A percentile compares a stretch with the other conserved stretches of the same genome.
Conservation (phyloP, 1,140 invertebrate genomes). For the Diabrotica undecimpunctata region DNA sequence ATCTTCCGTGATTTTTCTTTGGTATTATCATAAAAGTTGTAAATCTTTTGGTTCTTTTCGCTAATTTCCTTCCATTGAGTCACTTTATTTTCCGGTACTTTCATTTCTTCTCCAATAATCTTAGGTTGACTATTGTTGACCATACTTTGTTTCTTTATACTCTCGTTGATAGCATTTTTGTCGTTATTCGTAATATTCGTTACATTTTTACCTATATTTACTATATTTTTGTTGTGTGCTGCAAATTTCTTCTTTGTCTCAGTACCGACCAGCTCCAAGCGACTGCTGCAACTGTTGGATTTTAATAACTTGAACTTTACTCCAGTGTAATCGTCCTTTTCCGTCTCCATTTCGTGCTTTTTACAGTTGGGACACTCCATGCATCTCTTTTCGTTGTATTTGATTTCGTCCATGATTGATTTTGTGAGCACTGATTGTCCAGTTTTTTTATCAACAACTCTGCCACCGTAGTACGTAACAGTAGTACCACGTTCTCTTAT, state of each 20-base stretch:
- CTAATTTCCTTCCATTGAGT: constrained; percentile 35
- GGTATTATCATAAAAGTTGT: constrained; percentile 37
- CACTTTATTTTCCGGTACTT: constrained; percentile 29
- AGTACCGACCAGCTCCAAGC: constrained; percentile 70
- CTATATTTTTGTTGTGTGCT: constrained; percentile 30
- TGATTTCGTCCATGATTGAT: constrained; percentile 66
- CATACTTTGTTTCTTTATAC: constrained; percentile 32
- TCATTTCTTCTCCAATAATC: constrained; percentile 42
- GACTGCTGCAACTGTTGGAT: constrained; percentile 79
- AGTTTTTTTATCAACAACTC: constrained; percentile 66
- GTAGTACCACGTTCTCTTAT: constrained; percentile 81
- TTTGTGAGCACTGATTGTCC: constrained; percentile 58
- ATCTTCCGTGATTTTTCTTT: constrained; percentile 53
- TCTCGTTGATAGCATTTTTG: constrained; percentile 47
- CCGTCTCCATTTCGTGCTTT: constrained; percentile 22
- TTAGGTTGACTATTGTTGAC: constrained; percentile 27
- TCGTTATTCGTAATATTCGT: constrained; percentile 32
- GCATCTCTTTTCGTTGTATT: constrained; percentile 50
- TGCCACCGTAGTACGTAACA: constrained; percentile 81
- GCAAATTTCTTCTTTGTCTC: constrained; percentile 43
- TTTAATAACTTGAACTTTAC: constrained; percentile 76
- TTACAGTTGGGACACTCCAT: constrained; percentile 28
- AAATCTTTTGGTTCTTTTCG: constrained; percentile 32
- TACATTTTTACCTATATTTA: constrained; percentile 38
- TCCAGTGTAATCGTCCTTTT: constrained; percentile 51